A percentile compares a stretch with the other conserved stretches of the same genome.
These are phyloP conservation scores for Microcebus griseorufus DNA, from an alignment of 2,113 vertebrate species.

Conservation along the genomic window DNA sequence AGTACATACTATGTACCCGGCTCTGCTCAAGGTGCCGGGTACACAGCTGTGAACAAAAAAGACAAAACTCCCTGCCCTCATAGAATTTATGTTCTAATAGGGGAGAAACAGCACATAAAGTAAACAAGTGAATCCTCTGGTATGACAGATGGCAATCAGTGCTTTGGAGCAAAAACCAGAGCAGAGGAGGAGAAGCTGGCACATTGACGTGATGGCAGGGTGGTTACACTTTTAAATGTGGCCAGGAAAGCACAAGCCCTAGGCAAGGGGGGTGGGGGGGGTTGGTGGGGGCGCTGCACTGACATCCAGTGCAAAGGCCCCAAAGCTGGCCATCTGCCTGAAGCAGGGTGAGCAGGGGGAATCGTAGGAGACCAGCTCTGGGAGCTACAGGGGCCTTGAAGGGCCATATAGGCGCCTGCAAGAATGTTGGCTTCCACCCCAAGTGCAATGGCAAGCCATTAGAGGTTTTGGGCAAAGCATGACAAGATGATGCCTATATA, in stretches of 20 bases:
- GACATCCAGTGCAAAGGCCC: background rate
- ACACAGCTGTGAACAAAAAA: background rate
- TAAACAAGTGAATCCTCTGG: background rate
- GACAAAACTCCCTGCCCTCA: background rate
- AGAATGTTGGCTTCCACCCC: background rate
- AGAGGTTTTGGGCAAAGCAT: background rate
- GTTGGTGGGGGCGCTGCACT: too few species aligned
- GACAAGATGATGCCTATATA: background rate
- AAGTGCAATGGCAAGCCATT: background rate
- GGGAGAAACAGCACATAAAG: background rate
- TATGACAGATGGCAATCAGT: background rate
- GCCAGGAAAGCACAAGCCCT: background rate
- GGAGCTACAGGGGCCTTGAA: background rate
- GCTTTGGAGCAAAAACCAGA: background rate
- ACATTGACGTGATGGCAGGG: fast-evolving
- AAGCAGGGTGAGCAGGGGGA: background rate
- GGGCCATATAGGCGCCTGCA: background rate
- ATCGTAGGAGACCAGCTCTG: background rate
- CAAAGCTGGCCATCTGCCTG: background rate
- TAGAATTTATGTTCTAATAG: background rate
- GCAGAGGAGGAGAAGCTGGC: background rate
- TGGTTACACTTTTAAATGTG: background rate
- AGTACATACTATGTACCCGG: background rate
- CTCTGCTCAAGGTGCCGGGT: background rate
- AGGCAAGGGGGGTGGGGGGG: background rate